Base-by-base conservation (phyloP, 2,888 invertebrate genomes). In the Tachina fera region DNA sequence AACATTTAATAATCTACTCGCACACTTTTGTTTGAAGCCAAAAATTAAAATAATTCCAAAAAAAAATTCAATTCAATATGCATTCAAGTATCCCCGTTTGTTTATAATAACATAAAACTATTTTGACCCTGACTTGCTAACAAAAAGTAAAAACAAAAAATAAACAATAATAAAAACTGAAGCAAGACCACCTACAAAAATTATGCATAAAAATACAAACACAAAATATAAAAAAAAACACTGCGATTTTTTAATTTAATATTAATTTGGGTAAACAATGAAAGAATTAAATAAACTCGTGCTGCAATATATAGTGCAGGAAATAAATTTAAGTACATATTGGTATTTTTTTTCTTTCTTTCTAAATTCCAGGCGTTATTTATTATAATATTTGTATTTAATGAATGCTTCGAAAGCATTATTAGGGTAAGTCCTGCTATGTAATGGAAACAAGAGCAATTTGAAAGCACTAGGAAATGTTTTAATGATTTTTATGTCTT, bases 111-210 rank as follows among this genome's bases (percentile, higher is more conserved):
- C 45, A 45, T 9, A 19, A 41, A 56, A 31, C 43, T 56, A 56
- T 67, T 67, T 58, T 67, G 76, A 53, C 76, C 76, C 47, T 77
- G 76, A 77, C 76, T 58, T 58, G 58, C 58, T 67, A 74, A 74
- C 49, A 61, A 74, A 51, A 39, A 39, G 41, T 19, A 51, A 61
- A 45, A 68, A 58, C 53, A 56, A 53, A 68, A 70, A 19, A 60
- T 31, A 60, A 72, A 49, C 60, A 72, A 53, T 31, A 65, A 60
- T 56, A 65, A 65, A 60, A 72, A 39, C 31, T 9, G 14, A 53
- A 77, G 41, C 67, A 67, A 58, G 76, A 77, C 76, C 76, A 77
- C 76, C 76, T 77, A 77, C 77, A 77, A 68, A 60, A 63, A 56
- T 2, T 31, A 39, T 14, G 31, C 4, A 31, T 31, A 31, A 31